Percentiles rank a stretch among this genome's conserved stretches.
phyloP scores from a whole-genome alignment of 2,888 invertebrate genomes.

The Boloria euphrosyne region DNA sequence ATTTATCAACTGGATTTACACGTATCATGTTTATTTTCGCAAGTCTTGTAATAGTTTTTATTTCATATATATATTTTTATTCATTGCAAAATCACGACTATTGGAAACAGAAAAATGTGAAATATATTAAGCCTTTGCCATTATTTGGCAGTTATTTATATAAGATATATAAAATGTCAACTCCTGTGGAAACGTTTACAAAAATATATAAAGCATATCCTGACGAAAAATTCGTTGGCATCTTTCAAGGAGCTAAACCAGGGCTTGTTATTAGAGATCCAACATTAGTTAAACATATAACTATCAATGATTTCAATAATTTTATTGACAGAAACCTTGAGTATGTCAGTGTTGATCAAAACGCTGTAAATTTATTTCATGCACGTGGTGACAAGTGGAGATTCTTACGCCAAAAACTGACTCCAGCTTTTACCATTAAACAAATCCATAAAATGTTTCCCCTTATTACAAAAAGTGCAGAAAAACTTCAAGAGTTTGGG shows the following conservation, averaged over 20 bases:
- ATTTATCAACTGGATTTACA: background rate
- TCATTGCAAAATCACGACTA: slow-evolving; percentile 16
- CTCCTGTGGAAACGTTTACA: background rate
- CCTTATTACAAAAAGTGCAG: background rate
- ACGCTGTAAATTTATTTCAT: slow-evolving; percentile 10
- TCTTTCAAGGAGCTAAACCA: background rate
- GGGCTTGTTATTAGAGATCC: background rate
- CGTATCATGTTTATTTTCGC: background rate
- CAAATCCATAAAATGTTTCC: slow-evolving; percentile 9
- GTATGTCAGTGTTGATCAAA: background rate
- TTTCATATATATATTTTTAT: slow-evolving; percentile 7
- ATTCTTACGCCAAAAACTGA: slow-evolving; percentile 12
- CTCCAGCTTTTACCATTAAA: background rate
- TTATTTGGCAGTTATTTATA: background rate
- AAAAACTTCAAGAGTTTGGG: slow-evolving; percentile 7
- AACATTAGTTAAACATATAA: background rate
- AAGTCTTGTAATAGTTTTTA: background rate
- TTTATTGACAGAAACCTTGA: background rate
- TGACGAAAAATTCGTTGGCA: slow-evolving; percentile 5
- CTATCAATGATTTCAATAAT: background rate
- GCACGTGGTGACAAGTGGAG: slow-evolving; percentile 7
- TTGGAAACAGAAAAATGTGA: slow-evolving; percentile 2
- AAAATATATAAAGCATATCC: background rate
- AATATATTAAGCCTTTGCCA: slow-evolving; percentile 5
- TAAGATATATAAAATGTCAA: slow-evolving; percentile 2